Base-by-base conservation (phyloP, 2,797 vertebrate genomes). In the Sandelia bainsii region DNA sequence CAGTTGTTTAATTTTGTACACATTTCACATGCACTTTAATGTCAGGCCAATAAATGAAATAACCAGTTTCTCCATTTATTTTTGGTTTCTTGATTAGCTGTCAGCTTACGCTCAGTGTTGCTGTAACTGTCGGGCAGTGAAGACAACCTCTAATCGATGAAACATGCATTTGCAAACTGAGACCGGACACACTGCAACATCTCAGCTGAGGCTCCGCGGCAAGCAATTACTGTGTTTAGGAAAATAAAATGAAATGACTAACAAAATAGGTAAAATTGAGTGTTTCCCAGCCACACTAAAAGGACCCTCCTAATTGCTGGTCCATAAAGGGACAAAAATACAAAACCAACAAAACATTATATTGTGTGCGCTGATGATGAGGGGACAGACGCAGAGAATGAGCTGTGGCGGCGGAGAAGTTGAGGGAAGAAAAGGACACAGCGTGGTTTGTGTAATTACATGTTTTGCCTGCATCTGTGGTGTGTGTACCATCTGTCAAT, bases 221-320 rank as follows among this genome's bases (percentile, higher is more conserved):
- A 87, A 86, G 84, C 88, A 93, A 94, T 94, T 91, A 93, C 86
- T 87, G 72, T 84, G 90, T 92, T 91, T 88, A 77, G 81, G 34
- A 87, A 93, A 93, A 94, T 90, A 92, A n/a, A 90, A 92, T 77
- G 79, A 91, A 93, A 92, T 90, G 80, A 91, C 86, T 82, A 88
- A 91, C 89, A 94, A 92, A 94, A 93, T 77, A 92, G 90, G 83
- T 91, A 83, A 92, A 93, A 93, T 93, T 73, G 93, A 93, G 89
- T 91, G 92, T 92, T 93, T 93, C 88, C 86, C 69, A 83, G 63
- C 80, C 71, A 78, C 66, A 64, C 77, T 78, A 72, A 87, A 83
- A 89, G 82, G 81, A 77, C 77, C 89, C 87, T 86, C 85, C 83
- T 93, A 93, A 92, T 94, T 91, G 89, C 84, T 59, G 68, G 77